Percentiles rank a stretch among this genome's conserved stretches.
phyloP scores from a whole-genome alignment of 2,797 vertebrate genomes.

The Aphelocoma californica region DNA sequence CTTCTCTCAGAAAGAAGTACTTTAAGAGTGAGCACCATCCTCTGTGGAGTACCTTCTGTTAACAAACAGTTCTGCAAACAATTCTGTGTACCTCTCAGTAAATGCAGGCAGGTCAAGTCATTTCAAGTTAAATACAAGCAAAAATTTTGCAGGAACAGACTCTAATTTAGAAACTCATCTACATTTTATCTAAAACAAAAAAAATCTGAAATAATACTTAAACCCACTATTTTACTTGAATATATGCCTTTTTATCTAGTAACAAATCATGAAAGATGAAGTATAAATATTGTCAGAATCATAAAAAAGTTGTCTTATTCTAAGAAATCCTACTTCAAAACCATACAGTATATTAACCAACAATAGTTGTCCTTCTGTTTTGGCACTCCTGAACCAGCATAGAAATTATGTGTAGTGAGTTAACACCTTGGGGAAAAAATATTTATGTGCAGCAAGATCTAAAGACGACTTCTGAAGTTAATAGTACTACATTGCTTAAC shows the following conservation, averaged over 20 bases:
- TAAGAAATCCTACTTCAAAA: slow-evolving; percentile 70
- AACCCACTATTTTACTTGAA: slow-evolving; percentile 58
- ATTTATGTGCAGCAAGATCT: slow-evolving; percentile 24
- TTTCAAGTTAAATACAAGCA: not conserved
- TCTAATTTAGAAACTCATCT: slow-evolving; percentile 26
- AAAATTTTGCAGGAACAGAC: not conserved
- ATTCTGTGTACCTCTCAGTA: not conserved
- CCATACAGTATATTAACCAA: slow-evolving; percentile 31
- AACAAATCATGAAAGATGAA: slow-evolving; percentile 61
- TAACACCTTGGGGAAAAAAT: slow-evolving; percentile 23
- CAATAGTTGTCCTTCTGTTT: slow-evolving; percentile 34
- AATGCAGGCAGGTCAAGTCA: not conserved
- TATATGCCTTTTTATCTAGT: slow-evolving; percentile 62
- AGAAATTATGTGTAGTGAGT: slow-evolving; percentile 46
- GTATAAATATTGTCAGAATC: slow-evolving; percentile 70
- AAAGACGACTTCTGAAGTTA: slow-evolving; percentile 55
- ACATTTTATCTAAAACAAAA: slow-evolving; percentile 15
- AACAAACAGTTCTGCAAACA: slow-evolving; percentile 7
- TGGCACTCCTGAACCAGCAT: slow-evolving; percentile 57
- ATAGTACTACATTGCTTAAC: slow-evolving; percentile 46
- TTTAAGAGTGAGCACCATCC: slow-evolving; percentile 21
- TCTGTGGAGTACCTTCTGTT: not conserved
- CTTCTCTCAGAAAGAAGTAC: slow-evolving; percentile 32
- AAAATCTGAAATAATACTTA: slow-evolving; percentile 31
- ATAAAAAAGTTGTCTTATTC: slow-evolving; percentile 67